phyloP scores from a whole-genome alignment of 2,888 invertebrate species.

The Clanis bilineata region DNA sequence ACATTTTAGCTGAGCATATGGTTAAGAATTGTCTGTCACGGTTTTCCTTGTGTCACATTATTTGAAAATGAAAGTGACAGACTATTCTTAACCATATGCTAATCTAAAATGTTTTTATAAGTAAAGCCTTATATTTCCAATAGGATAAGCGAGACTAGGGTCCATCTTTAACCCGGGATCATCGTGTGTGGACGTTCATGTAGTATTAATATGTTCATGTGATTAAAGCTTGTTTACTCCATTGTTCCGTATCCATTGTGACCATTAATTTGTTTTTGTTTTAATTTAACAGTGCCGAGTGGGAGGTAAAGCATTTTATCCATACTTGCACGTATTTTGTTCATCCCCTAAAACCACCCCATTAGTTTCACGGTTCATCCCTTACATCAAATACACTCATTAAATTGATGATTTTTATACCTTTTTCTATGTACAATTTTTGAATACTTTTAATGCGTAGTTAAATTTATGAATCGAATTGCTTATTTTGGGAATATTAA shows the following conservation, averaged over 20 bases:
- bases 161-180: neutral
- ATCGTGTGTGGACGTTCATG: slow-evolving; percentile 1
- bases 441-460: neutral
- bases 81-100: no score
- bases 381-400: neutral
- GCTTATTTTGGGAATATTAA: neutral
- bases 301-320: slow-evolving; percentile 59
- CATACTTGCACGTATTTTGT: slow-evolving; percentile 26
- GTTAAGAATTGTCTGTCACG: no score
- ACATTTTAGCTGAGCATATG: no score
- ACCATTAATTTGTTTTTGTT: slow-evolving; percentile 40
- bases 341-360: neutral
- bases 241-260: slow-evolving; percentile 9
- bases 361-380: slow-evolving; percentile 4
- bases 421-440: neutral
- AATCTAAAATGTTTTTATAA: no score
- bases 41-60: no score
- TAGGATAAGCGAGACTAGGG: no score
- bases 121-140: no score
- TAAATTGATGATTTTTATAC: neutral
- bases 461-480: neutral
- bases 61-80: no score
- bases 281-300: slow-evolving; percentile 63
- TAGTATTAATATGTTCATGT: neutral
- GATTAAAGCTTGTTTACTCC: slow-evolving; percentile 4